Evolutionary conservation across 2,888 invertebrate genomes (phyloP), one percentile per base, ranked within the genome.

Genomic region (Polietes domitor): DNA sequence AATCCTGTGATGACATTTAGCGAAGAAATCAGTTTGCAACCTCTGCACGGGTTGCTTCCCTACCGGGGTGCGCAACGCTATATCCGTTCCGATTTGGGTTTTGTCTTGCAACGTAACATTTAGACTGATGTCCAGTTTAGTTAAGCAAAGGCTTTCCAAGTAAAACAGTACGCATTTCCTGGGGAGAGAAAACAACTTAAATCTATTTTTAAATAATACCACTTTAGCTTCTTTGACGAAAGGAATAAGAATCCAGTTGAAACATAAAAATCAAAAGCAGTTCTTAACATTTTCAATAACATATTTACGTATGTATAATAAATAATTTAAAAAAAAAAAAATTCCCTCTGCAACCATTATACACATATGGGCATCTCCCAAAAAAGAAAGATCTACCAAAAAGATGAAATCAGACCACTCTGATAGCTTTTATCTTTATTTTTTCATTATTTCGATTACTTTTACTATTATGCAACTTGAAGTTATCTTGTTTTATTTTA

Each of bases 1-100:
- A 91, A 91, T 2, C 93, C 94, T 0, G 92, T 94, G 6, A 90
- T 93, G 77, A 87, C 92, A 43, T 90, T 93, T 28, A 91, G 91
- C n/a, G 88, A 92, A 15, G 88, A 89, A 12, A 92, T 93, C 75
- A 92, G 93, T 87, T 89, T 94, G 79, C 89, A 88, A 58, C 94
- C 94, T 3, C 92, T 94, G 80, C 90, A 89, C n/a, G 90, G 90
- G 4, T 80, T 94, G 92, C 1, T 94, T 93, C 89, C 94, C 94
- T 12, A 93, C 93, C 72, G 92, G 92, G 9, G 87, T 92, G n/a
- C 86, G 88, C 1, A 93, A 93, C 88, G 91, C 92, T 1, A 91
- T 94, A 55, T 94, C 94, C 0, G 92, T 93, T 76, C 94, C 93
- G 74, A 92, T 93, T 82, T 94, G 94, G 93, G 91, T 93, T 0